Conservation (phyloP, 2,797 vertebrate species). For the Megaceryle alcyon region DNA sequence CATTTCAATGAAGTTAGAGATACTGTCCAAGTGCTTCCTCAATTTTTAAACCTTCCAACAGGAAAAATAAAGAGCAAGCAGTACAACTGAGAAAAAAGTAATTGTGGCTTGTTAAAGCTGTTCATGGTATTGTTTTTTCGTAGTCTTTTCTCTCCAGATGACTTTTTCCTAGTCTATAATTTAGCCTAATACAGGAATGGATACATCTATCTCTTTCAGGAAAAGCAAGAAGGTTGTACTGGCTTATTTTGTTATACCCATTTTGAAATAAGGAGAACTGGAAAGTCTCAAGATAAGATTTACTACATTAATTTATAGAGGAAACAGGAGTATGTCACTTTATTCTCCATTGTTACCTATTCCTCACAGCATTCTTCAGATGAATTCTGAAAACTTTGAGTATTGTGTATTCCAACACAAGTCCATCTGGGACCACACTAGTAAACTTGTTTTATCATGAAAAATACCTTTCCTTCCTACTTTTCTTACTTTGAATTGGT, state of each 20-base stretch:
- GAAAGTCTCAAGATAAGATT: background rate
- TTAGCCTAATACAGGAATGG: background rate
- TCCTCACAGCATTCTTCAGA: background rate
- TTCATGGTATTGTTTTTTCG: background rate
- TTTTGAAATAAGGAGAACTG: background rate
- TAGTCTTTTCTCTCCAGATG: background rate
- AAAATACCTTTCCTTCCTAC: constrained; percentile 1
- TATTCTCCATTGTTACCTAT: background rate
- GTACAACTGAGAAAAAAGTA: background rate
- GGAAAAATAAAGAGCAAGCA: background rate
- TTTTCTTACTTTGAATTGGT: background rate
- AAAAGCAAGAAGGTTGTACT: background rate
- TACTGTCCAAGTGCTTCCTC: background rate
- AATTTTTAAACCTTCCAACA: background rate
- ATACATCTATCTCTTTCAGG: background rate
- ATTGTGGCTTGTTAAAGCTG: background rate
- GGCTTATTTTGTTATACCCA: background rate
- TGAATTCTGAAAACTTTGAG: background rate
- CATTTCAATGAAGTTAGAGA: background rate
- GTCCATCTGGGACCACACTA: background rate
- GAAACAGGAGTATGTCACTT: background rate
- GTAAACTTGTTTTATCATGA: background rate
- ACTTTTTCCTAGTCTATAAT: background rate
- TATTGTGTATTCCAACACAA: background rate
- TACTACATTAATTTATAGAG: background rate